phyloP scores from a whole-genome alignment of 2,113 vertebrate species.

The Pomatorhinus ruficollis region DNA sequence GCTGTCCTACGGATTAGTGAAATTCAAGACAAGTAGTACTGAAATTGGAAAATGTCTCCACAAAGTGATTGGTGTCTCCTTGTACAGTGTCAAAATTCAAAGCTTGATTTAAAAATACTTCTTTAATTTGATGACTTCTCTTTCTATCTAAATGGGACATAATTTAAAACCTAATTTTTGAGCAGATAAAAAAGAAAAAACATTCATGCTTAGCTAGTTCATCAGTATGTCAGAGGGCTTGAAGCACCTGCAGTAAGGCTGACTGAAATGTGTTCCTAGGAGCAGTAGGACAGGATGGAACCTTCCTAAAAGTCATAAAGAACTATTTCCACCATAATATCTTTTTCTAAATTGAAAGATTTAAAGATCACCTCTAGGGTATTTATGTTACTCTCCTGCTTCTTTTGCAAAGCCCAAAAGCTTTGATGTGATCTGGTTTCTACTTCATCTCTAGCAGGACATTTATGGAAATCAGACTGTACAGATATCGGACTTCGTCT shows the following conservation, averaged over 20 bases:
- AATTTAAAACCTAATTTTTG: not conserved
- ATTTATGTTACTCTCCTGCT: not conserved
- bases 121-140: not conserved
- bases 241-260: not conserved
- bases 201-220: not conserved
- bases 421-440: not conserved
- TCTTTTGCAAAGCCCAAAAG: not conserved
- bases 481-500: not conserved
- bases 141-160: not conserved
- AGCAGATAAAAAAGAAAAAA: not conserved
- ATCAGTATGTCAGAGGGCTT: not conserved
- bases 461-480: not conserved
- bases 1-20: fast-evolving
- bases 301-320: not conserved
- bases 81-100: not conserved
- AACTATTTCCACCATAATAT: not conserved
- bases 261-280: not conserved
- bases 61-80: not conserved
- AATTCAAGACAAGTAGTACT: not conserved
- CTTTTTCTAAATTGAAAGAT: not conserved
- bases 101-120: not conserved
- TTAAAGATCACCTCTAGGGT: not conserved
- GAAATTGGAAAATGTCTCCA: not conserved
- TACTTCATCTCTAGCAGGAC: not conserved
- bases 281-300: not conserved